Evolutionary conservation across 2,888 invertebrate species (phyloP).

Genomic region (Hyalella azteca): DNA sequence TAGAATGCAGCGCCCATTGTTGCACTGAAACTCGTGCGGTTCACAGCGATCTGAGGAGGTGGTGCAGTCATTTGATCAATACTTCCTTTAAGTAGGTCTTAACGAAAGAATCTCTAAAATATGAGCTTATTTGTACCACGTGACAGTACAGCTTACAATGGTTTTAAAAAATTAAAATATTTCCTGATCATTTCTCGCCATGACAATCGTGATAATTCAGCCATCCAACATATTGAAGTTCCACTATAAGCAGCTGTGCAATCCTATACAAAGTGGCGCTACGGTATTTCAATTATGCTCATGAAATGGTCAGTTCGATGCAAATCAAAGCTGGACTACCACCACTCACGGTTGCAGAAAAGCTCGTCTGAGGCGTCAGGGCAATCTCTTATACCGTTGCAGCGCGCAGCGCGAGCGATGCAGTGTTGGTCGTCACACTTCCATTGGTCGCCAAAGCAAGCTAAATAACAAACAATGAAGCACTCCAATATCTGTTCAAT

Average conservation of each 20-base stretch:
- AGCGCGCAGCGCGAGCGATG: neutral
- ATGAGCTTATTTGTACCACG: neutral
- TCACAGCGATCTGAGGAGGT: neutral
- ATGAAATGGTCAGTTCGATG: neutral
- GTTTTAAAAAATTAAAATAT: neutral
- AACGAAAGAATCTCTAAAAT: neutral
- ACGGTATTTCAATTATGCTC: neutral
- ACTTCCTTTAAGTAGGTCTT: neutral
- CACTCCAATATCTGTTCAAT: too few species aligned
- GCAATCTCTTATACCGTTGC: conserved; percentile 19
- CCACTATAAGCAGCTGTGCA: neutral
- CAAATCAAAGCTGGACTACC: neutral
- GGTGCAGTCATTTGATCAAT: neutral
- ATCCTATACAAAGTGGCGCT: neutral
- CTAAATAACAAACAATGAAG: neutral
- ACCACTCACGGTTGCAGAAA: conserved; percentile 15
- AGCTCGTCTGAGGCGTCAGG: conserved; percentile 38
- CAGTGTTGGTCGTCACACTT: conserved; percentile 72
- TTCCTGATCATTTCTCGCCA: neutral
- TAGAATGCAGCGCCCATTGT: conserved; percentile 51
- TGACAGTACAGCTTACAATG: neutral
- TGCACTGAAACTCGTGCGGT: conserved; percentile 21
- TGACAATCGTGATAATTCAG: neutral
- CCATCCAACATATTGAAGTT: neutral
- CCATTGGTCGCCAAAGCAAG: conserved; percentile 64